Evolutionary conservation across 2,888 invertebrate species (phyloP).

Genomic region (Hirtodrosophila confusa): DNA sequence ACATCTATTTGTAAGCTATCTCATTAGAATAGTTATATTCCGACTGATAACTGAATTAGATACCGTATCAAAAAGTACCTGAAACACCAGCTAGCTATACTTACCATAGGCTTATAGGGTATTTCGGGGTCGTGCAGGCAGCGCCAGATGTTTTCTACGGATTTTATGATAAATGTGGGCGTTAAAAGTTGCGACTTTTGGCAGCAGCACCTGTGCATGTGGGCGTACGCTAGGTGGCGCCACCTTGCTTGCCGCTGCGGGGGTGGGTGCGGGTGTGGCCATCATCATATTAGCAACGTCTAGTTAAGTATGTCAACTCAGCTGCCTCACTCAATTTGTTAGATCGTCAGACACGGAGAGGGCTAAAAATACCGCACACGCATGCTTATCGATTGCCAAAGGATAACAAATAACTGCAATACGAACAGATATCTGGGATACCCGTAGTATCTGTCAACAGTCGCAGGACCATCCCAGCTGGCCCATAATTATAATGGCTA

Average conservation of each 20-base stretch:
- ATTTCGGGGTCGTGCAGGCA: not conserved
- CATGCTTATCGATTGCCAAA: slow-evolving; percentile 48
- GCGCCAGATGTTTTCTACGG: not conserved
- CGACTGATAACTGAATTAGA: too few relatives aligned
- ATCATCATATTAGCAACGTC: slow-evolving; percentile 44
- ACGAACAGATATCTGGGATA: slow-evolving; percentile 2
- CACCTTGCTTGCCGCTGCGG: not conserved
- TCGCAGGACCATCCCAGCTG: too few relatives aligned
- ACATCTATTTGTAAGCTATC: too few relatives aligned
- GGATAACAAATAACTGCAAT: slow-evolving; percentile 25
- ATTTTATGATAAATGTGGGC: slow-evolving; percentile 57
- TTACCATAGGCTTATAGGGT: slow-evolving; percentile 18
- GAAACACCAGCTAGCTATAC: too few relatives aligned
- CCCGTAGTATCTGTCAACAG: not conserved
- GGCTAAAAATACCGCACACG: slow-evolving; percentile 44
- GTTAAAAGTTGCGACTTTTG: slow-evolving; percentile 54
- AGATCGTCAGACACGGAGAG: slow-evolving; percentile 27
- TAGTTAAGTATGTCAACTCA: slow-evolving; percentile 59
- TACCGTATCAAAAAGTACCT: too few relatives aligned
- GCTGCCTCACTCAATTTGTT: slow-evolving; percentile 65
- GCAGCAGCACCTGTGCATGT: slow-evolving; percentile 49
- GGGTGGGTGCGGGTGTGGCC: slow-evolving; percentile 11
- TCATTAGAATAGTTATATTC: too few relatives aligned
- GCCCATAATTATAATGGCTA: too few relatives aligned
- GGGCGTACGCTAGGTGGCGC: slow-evolving; percentile 26